A percentile compares a stretch with the other conserved stretches of the same genome.
Conservation (phyloP, 2,113 vertebrate species). For the Emydura subglobosa region DNA sequence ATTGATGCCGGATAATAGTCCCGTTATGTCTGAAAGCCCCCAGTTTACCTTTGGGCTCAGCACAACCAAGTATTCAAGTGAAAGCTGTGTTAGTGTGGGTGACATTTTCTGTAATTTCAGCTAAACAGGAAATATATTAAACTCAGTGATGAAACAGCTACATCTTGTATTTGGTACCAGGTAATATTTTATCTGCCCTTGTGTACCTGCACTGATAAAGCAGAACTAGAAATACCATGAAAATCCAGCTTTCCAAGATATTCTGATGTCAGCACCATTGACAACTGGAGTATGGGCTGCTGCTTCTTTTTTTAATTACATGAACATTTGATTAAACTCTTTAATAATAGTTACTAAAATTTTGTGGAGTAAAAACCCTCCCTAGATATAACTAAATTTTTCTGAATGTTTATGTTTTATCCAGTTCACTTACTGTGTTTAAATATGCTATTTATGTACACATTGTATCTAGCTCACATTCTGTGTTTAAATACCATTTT, state of each 20-base stretch:
- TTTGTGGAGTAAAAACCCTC: neutral
- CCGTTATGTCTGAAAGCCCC: neutral
- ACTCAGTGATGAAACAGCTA: neutral
- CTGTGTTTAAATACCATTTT: neutral
- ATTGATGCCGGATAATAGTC: too few species aligned
- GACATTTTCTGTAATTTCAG: neutral
- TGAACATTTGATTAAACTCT: neutral
- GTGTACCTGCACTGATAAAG: neutral
- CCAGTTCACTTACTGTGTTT: too few species aligned
- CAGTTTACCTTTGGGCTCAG: neutral
- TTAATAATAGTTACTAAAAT: slow-evolving; percentile 11
- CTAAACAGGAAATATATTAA: neutral
- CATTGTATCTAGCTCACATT: neutral
- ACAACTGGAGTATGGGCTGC: neutral
- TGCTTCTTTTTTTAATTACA: neutral
- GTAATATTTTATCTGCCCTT: neutral
- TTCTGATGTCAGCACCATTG: neutral
- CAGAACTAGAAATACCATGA: neutral
- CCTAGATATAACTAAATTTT: neutral
- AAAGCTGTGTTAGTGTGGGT: neutral
- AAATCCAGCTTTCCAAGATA: neutral
- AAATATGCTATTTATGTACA: neutral
- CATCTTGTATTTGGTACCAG: neutral
- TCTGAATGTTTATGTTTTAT: neutral
- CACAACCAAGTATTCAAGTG: neutral